Evolutionary conservation across 2,888 invertebrate genomes (phyloP).

Genomic region (Camptogramma bilineatum): DNA sequence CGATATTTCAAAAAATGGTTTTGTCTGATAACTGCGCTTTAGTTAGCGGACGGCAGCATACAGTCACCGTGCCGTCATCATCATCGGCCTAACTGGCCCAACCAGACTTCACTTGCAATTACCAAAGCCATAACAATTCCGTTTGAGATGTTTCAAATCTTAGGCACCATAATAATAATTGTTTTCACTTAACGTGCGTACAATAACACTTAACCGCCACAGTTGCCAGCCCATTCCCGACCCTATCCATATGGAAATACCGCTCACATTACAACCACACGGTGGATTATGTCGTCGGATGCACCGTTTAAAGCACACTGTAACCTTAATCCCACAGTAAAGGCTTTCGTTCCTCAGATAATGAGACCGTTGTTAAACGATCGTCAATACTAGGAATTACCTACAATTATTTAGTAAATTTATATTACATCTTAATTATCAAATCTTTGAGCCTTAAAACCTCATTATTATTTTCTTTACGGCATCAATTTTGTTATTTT

Average conservation of each 20-base stretch:
- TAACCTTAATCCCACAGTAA: conserved; percentile 38
- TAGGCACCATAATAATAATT: conserved; percentile 4
- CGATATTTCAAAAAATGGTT: too few relatives aligned
- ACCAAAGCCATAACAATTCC: not conserved
- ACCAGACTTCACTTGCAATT: not conserved
- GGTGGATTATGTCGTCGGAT: conserved; percentile 19
- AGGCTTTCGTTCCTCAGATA: not conserved
- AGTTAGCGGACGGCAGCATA: too few relatives aligned
- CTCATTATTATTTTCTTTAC: too few relatives aligned
- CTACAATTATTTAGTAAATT: not conserved
- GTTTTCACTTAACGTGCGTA: conserved; percentile 5
- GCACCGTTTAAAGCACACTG: conserved; percentile 26
- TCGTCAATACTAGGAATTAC: not conserved
- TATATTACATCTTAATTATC: too few relatives aligned
- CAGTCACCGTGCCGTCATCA: too few relatives aligned
- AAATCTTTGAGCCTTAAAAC: too few relatives aligned
- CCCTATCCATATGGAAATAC: conserved; percentile 9
- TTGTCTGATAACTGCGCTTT: too few relatives aligned
- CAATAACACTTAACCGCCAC: conserved; percentile 8
- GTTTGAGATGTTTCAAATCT: not conserved
- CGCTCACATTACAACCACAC: conserved; percentile 14
- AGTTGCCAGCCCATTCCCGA: conserved; percentile 16
- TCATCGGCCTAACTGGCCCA: too few relatives aligned
- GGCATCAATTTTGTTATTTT: too few relatives aligned
- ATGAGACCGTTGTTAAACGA: not conserved